phyloP scores from a whole-genome alignment of 64 coral and sea anemone genomes.

The Porites australiensis region DNA sequence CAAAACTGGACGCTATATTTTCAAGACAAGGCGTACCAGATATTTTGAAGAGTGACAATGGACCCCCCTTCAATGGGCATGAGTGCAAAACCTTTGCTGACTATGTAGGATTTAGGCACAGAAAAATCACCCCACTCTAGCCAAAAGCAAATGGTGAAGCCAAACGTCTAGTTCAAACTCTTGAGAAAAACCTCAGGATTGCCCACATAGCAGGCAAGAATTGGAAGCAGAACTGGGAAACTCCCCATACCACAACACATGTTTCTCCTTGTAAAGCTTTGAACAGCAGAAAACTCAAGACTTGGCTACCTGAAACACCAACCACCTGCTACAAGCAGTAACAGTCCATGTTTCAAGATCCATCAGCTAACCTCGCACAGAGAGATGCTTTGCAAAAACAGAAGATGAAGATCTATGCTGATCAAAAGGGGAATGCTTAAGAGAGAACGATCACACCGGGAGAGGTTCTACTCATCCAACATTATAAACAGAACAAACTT shows the following conservation, averaged over 20 bases:
- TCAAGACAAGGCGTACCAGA: slow-evolving; percentile 52
- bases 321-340: background rate
- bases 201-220: slow-evolving; percentile 52
- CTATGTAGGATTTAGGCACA: slow-evolving; percentile 45
- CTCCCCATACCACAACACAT: slow-evolving; percentile 62
- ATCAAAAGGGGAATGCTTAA: background rate
- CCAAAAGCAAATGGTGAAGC: slow-evolving; percentile 46
- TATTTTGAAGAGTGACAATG: slow-evolving; percentile 44
- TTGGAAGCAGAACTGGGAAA: slow-evolving; percentile 78
- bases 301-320: background rate
- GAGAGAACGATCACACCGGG: slow-evolving; percentile 27
- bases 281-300: slow-evolving; percentile 68
- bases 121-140: slow-evolving; percentile 29
- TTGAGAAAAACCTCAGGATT: slow-evolving; percentile 26
- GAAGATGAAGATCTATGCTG: slow-evolving; percentile 45
- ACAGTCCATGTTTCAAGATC: background rate
- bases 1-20: slow-evolving; percentile 59
- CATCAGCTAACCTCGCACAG: background rate
- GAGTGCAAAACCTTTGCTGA: slow-evolving; percentile 37
- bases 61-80: slow-evolving; percentile 40
- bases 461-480: slow-evolving; percentile 36
- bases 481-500: slow-evolving; percentile 62
- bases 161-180: slow-evolving; percentile 19
- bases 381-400: slow-evolving; percentile 39
- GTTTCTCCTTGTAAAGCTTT: slow-evolving; percentile 70